Evolutionary conservation across 2,113 vertebrate species (phyloP).

Genomic region (Lepidothrix coronata): DNA sequence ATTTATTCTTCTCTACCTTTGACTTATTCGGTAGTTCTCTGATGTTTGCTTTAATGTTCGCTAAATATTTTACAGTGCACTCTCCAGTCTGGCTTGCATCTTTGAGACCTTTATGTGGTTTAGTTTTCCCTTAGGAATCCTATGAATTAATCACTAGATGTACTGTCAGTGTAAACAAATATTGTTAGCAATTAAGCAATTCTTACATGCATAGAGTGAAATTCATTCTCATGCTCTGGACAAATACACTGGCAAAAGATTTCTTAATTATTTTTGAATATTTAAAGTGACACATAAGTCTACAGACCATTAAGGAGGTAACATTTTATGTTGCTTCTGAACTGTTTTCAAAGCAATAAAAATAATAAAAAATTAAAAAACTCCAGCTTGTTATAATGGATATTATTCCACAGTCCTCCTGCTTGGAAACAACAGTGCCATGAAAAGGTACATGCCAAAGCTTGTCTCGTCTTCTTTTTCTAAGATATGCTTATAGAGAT

Average conservation of each 20-base stretch:
- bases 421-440: not conserved
- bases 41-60: not conserved
- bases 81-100: not conserved
- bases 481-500: not conserved
- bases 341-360: not conserved
- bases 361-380: not conserved
- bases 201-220: not conserved
- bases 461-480: not conserved
- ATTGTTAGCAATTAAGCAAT: constrained; percentile 12
- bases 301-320: not conserved
- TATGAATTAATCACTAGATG: constrained; percentile 19
- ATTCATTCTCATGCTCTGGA: not conserved
- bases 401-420: not conserved
- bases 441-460: not conserved
- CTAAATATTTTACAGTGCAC: constrained; percentile 38
- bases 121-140: constrained; percentile 6
- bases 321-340: not conserved
- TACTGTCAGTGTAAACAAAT: constrained; percentile 2
- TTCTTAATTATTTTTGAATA: not conserved
- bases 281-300: not conserved
- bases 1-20: not conserved
- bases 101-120: not conserved
- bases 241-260: not conserved
- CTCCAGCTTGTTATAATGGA: not conserved
- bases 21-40: not conserved